Base-by-base conservation (phyloP, 2,888 invertebrate species). In the Melanotus villosus region DNA sequence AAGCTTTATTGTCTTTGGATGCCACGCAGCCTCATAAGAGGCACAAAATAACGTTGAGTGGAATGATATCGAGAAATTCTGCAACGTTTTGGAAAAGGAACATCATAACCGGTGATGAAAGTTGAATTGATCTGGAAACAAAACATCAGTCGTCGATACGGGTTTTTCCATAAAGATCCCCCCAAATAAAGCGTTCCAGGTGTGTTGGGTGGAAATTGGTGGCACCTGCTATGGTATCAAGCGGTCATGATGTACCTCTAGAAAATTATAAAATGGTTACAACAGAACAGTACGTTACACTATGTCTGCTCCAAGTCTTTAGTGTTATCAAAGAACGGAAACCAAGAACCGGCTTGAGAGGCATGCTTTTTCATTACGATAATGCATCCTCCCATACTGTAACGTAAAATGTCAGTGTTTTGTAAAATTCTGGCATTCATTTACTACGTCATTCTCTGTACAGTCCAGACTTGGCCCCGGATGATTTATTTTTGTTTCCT, bases 291-390 rank as follows among this genome's bases (percentile, higher is more conserved):
- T 36, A 36, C 10, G 36, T 36, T n/a, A 36, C n/a, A 2, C 2
- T 36, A 36, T 36, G 36, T 36, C n/a, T 36, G 36, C 36, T 3
- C 36, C 36, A 36, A 36, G 36, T 36, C n/a, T 36, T n/a, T 10
- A 36, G 10, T 3, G 36, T n/a, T 2, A 36, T 36, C 36, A 36
- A 36, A 36, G 36, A 36, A 36, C 2, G n/a, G 36, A 36, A 2
- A 9, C 36, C 36, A 36, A 36, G 36, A 36, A 36, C 36, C n/a
- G 36, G 36, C 36, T 36, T 36, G 36, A 36, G 36, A n/a, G 36
- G n/a, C 9, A 36, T 36, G 36, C 36, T 36, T 5, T 10, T 36
- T n/a, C 36, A 36, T 3, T n/a, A 36, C 36, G 7, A 36, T n/a
- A 36, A 36, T 36, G 36, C 36, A 36, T 36, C 36, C 12, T 36